Percentiles rank a stretch among this genome's conserved stretches.
These are phyloP conservation scores for Leiothrix lutea DNA, from an alignment of 2,113 vertebrate species.

Conservation along the genomic window DNA sequence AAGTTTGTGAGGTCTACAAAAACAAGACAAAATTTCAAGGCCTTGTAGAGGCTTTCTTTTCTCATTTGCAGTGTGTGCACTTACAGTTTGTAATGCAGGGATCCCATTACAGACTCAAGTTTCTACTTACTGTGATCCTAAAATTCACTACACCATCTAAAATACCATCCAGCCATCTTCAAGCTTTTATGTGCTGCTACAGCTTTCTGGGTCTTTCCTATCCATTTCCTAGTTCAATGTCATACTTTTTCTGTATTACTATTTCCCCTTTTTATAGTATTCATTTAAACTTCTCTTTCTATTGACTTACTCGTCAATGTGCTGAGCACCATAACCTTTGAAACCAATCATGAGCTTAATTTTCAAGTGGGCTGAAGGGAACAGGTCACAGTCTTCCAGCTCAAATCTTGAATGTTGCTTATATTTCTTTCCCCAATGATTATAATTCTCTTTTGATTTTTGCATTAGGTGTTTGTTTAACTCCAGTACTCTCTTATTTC, in stretches of 20 bases:
- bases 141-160: background rate
- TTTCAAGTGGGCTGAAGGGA: background rate
- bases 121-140: background rate
- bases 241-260: background rate
- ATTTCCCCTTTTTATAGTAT: background rate
- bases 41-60: background rate
- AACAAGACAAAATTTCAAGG: background rate
- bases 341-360: background rate
- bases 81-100: background rate
- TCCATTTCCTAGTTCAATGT: background rate
- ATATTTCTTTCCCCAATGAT: background rate
- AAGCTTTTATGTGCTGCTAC: background rate
- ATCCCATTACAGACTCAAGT: background rate
- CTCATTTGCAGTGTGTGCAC: background rate
- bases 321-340: background rate
- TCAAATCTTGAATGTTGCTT: background rate
- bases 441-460: background rate
- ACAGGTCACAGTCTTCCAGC: background rate
- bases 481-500: background rate
- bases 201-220: background rate
- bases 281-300: background rate
- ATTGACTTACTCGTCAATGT: background rate
- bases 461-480: background rate
- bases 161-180: background rate
- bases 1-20: background rate